These are phyloP conservation scores for Enteromius unitaeniatus DNA, from an alignment of 2,797 vertebrate species.

Conservation along the genomic window DNA sequence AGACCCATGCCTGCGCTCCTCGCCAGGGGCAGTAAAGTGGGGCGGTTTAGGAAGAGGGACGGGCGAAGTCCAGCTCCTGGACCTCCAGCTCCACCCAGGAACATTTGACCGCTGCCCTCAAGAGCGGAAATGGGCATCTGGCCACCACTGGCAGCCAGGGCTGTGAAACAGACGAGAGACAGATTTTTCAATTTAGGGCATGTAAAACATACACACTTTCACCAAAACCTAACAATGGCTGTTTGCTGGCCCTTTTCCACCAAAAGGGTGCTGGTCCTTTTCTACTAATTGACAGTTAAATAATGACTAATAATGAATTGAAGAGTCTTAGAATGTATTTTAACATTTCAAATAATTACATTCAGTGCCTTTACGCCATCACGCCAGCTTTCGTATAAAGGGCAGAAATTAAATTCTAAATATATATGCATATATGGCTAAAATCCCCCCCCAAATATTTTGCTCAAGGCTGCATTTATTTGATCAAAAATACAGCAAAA, in stretches of 20 bases:
- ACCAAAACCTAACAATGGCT: background rate
- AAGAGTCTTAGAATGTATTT: background rate
- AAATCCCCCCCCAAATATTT: background rate
- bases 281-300: background rate
- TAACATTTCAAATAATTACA: background rate
- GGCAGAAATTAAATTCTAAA: background rate
- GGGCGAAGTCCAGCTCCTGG: constrained; percentile 78
- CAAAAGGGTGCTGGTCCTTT: background rate
- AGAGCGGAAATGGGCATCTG: constrained; percentile 87
- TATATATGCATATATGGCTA: background rate
- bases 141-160: constrained; percentile 86
- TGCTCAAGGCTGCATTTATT: background rate
- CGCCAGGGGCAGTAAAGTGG: constrained; percentile 81
- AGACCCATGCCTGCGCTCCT: constrained; percentile 76
- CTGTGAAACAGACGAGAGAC: constrained; percentile 67
- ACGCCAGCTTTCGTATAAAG: background rate
- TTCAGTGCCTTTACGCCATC: background rate
- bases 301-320: background rate
- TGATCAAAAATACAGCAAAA: background rate
- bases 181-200: background rate
- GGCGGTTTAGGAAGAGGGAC: constrained; percentile 88
- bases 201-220: background rate
- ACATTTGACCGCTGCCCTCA: constrained; percentile 83
- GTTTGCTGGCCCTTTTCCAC: background rate
- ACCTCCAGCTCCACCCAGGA: constrained; percentile 78